Percentiles rank a stretch among this genome's conserved stretches.
Evolutionary conservation across 2,113 vertebrate genomes (phyloP).

Genomic region (Hydrolagus affinis): DNA sequence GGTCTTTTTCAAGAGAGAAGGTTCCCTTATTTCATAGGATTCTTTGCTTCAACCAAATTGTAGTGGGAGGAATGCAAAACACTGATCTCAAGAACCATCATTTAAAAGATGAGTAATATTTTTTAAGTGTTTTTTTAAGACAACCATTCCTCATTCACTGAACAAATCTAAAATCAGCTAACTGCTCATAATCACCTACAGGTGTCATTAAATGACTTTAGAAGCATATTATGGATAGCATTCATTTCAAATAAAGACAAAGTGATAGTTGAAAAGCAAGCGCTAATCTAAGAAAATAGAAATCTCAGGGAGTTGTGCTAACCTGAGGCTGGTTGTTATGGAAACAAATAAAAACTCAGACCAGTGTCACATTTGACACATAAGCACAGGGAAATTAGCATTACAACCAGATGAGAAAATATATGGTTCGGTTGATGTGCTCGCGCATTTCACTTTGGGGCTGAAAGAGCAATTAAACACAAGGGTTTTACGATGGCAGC

Average conservation of each 20-base stretch:
- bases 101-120: not conserved
- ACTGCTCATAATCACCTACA: not conserved
- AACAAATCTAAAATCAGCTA: not conserved
- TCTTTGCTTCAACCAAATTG: not conserved
- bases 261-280: not conserved
- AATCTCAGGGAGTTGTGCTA: not conserved
- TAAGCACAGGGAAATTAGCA: constrained; percentile 16
- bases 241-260: not conserved
- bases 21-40: not conserved
- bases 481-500: not conserved
- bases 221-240: too few species aligned
- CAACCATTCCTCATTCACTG: not conserved
- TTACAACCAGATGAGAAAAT: not conserved
- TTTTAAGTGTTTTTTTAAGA: not conserved
- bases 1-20: not conserved
- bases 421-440: not conserved
- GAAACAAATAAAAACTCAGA: constrained; percentile 21
- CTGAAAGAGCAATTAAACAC: not conserved
- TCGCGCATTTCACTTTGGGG: not conserved
- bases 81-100: not conserved
- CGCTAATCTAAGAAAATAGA: constrained; percentile 10
- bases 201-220: not conserved
- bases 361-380: not conserved
- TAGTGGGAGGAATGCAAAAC: not conserved
- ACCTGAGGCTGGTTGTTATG: constrained; percentile 23